phyloP scores from a whole-genome alignment of 2,888 invertebrate species.

The Minunthozetes semirufus region DNA sequence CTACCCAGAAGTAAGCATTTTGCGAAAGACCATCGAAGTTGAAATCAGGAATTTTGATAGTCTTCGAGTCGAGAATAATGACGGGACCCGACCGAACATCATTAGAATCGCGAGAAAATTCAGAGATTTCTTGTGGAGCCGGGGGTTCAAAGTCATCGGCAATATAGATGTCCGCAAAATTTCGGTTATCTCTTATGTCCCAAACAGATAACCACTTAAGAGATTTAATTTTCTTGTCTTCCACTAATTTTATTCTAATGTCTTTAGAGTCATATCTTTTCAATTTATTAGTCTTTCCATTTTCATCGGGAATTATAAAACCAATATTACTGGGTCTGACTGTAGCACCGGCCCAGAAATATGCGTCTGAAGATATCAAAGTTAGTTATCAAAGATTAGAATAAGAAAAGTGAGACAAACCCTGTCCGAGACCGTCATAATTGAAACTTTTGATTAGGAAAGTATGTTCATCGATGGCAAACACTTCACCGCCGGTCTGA shows the following conservation, averaged over 20 bases:
- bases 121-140: slow-evolving; percentile 69
- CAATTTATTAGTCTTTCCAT: slow-evolving; percentile 52
- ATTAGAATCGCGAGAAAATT: slow-evolving; percentile 78
- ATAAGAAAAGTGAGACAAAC: slow-evolving; percentile 36
- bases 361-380: slow-evolving; percentile 59
- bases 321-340: slow-evolving; percentile 76
- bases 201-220: slow-evolving; percentile 84
- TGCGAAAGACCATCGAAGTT: slow-evolving; percentile 87
- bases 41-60: slow-evolving; percentile 82
- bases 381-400: background rate
- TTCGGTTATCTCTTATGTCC: slow-evolving; percentile 76
- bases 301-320: slow-evolving; percentile 80
- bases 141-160: slow-evolving; percentile 70
- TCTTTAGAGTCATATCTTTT: slow-evolving; percentile 67
- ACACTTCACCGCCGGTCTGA: slow-evolving; percentile 75
- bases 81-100: slow-evolving; percentile 83
- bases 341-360: slow-evolving; percentile 86
- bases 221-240: slow-evolving; percentile 74
- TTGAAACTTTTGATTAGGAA: slow-evolving; percentile 70
- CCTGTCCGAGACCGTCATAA: slow-evolving; percentile 79
- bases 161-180: slow-evolving; percentile 78
- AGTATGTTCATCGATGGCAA: slow-evolving; percentile 78
- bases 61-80: slow-evolving; percentile 81
- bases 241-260: slow-evolving; percentile 70
- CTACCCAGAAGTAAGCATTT: slow-evolving; percentile 43